A percentile compares a stretch with the other conserved stretches of the same genome.
Conservation (phyloP, 2,113 vertebrate genomes). For the Cynopterus brachyotis region DNA sequence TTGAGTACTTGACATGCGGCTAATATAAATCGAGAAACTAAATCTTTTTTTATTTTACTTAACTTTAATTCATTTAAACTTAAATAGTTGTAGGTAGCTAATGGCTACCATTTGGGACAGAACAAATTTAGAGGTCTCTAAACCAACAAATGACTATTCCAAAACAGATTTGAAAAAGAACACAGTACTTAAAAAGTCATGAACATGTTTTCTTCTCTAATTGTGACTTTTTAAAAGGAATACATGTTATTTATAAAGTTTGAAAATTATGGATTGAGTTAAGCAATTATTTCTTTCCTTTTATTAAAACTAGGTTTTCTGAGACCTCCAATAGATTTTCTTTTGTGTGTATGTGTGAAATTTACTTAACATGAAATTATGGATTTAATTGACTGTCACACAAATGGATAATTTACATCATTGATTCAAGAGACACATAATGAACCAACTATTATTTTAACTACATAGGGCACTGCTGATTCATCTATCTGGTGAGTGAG, state of each 20-base stretch:
- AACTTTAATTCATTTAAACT: conserved; percentile 3
- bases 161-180: background rate
- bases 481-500: background rate
- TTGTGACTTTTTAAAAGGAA: background rate
- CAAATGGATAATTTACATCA: background rate
- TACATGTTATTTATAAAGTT: background rate
- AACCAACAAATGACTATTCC: background rate
- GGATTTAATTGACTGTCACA: background rate
- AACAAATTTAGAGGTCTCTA: background rate
- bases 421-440: background rate
- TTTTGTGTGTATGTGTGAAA: background rate
- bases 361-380: conserved; percentile 28
- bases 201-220: background rate
- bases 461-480: background rate
- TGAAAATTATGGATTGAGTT: background rate
- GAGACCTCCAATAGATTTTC: background rate
- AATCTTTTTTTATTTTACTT: background rate
- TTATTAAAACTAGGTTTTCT: conserved; percentile 22
- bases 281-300: conserved; percentile 2
- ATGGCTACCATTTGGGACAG: background rate
- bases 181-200: background rate
- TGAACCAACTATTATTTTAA: background rate
- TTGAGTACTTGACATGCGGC: background rate
- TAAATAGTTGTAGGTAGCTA: background rate
- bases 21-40: background rate